Evolutionary conservation across 1,140 invertebrate genomes (phyloP).

Genomic region (Diorhabda sublineata): DNA sequence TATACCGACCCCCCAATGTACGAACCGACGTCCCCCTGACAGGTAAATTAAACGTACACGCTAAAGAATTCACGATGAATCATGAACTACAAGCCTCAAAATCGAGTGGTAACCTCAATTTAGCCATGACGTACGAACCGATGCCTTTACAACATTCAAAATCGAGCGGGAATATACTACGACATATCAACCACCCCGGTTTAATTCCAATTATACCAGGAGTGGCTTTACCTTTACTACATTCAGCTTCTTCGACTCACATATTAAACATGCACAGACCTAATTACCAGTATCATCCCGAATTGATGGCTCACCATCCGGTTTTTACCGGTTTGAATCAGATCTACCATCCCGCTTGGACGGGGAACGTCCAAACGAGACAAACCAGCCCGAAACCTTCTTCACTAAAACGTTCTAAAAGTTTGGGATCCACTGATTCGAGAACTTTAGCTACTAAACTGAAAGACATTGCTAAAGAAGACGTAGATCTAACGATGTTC

Average conservation of each 20-base stretch:
- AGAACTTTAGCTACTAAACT: constrained; percentile 48
- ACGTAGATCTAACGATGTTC: constrained; percentile 70
- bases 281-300: constrained; percentile 46
- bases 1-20: constrained; percentile 81
- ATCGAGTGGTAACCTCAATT: constrained; percentile 55
- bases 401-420: constrained; percentile 76
- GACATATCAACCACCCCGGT: constrained; percentile 44
- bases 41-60: constrained; percentile 72
- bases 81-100: constrained; percentile 58
- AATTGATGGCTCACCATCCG: constrained; percentile 28
- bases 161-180: constrained; percentile 59
- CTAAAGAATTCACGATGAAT: constrained; percentile 80
- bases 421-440: constrained; percentile 67
- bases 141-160: constrained; percentile 56
- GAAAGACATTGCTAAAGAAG: constrained; percentile 58
- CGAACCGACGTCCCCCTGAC: constrained; percentile 42
- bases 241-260: constrained; percentile 46
- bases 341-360: constrained; percentile 32
- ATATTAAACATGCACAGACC: constrained; percentile 44
- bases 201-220: constrained; percentile 43
- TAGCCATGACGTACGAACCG: constrained; percentile 52
- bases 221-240: constrained; percentile 45
- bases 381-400: constrained; percentile 22
- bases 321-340: constrained; percentile 36
- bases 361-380: constrained; percentile 23